Percentiles rank a stretch among this genome's conserved stretches.
Conservation (phyloP, 2,888 invertebrate species). For the Chaitophorus viminalis region DNA sequence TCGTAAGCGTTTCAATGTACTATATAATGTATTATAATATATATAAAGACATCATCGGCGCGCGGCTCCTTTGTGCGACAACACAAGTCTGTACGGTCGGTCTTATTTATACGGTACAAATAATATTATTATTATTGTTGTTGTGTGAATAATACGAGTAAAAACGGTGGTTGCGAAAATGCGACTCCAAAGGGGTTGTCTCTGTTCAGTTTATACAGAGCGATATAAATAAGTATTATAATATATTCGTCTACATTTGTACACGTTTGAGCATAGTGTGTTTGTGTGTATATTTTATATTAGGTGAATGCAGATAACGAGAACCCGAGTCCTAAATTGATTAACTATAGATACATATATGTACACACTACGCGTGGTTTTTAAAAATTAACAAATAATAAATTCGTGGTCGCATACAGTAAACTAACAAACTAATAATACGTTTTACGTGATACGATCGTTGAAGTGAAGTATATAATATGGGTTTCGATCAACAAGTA, state of each 20-base stretch:
- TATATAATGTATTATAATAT: neutral
- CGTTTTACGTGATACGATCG: no score
- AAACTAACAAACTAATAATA: no score
- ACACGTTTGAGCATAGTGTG: no score
- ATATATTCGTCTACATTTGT: neutral
- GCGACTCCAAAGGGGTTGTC: neutral
- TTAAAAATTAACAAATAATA: no score
- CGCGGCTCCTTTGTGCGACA: slow-evolving; percentile 8
- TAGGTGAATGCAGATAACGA: no score
- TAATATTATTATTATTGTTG: slow-evolving; percentile 7
- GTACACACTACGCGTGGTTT: no score
- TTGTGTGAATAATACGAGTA: neutral
- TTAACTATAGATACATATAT: no score
- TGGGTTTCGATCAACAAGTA: no score
- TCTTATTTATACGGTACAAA: neutral
- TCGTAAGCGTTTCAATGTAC: slow-evolving; percentile 26
- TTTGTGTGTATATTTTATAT: no score
- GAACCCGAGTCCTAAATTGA: no score
- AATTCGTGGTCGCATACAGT: no score
- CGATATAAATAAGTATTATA: neutral
- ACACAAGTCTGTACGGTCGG: neutral
- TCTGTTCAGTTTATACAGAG: neutral
- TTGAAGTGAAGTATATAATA: no score
- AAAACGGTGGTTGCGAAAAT: slow-evolving; percentile 5
- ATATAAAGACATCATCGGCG: slow-evolving; percentile 1